A percentile compares a stretch with the other conserved stretches of the same genome.
Evolutionary conservation across 1,140 invertebrate genomes (phyloP).

Genomic region (Bradysia coprophila): DNA sequence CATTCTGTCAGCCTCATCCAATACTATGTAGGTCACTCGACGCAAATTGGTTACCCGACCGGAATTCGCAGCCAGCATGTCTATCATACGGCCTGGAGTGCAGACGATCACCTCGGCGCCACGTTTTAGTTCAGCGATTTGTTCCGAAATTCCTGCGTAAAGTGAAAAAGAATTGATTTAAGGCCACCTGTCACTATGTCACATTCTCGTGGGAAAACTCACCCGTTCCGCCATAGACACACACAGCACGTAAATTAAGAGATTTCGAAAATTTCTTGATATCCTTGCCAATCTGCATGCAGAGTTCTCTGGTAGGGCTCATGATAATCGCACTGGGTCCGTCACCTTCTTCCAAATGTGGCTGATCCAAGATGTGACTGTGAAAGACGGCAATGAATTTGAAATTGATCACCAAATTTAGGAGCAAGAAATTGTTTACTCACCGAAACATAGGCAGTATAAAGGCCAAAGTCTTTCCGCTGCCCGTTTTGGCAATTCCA

Average conservation of each 20-base stretch:
- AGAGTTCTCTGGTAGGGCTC: constrained; percentile 95
- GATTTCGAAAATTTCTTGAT: constrained; percentile 91
- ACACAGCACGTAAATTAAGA: constrained; percentile 71
- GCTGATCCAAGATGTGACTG: constrained; percentile 84
- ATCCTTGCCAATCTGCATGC: constrained; percentile 97
- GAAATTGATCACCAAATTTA: no score
- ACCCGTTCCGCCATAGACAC: constrained; percentile 98
- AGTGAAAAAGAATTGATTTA: constrained; percentile 1
- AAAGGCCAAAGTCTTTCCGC: constrained; percentile 97
- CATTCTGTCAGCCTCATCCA: constrained; percentile 99
- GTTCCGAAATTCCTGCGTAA: constrained; percentile 27
- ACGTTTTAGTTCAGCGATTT: constrained; percentile 94
- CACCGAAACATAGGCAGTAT: constrained; percentile 89
- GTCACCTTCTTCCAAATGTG: constrained; percentile 81
- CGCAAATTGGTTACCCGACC: constrained; percentile 92
- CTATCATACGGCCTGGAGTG: constrained; percentile 98
- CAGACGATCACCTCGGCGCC: constrained; percentile 98
- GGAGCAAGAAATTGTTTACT: no score
- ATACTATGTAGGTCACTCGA: constrained; percentile 88
- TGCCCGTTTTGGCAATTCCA: constrained; percentile 98
- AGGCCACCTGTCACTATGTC: constrained; percentile 65
- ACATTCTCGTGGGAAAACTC: no score
- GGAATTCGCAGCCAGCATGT: constrained; percentile 96
- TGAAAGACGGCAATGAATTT: background rate
- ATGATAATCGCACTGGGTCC: constrained; percentile 94